Conservation (phyloP, 1,140 invertebrate genomes). For the Temnothorax curvispinosus region DNA sequence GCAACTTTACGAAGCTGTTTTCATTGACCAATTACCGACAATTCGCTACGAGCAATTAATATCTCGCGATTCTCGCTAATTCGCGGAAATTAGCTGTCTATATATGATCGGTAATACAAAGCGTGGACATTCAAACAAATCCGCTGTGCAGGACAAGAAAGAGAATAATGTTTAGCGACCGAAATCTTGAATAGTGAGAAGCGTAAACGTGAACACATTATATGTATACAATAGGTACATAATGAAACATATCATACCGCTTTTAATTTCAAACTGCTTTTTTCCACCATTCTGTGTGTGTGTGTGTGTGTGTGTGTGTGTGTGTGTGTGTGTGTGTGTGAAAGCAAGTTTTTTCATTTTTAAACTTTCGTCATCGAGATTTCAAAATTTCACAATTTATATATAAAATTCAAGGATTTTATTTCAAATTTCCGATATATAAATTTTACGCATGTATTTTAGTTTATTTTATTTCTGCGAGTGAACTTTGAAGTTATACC, state of each 20-base stretch:
- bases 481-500: constrained; percentile 7
- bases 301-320: too few species aligned
- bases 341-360: constrained; percentile 35
- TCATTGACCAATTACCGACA: not conserved
- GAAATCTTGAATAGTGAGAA: not conserved
- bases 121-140: constrained; percentile 16
- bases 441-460: constrained; percentile 9
- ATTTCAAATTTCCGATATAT: constrained; percentile 24
- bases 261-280: not conserved
- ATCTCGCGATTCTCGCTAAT: constrained; percentile 34
- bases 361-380: constrained; percentile 29
- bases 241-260: not conserved
- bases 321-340: too few species aligned
- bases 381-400: constrained; percentile 46
- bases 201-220: not conserved
- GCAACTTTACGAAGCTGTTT: not conserved
- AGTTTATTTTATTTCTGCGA: constrained; percentile 4
- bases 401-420: constrained; percentile 41
- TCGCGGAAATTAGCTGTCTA: constrained; percentile 24
- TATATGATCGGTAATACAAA: constrained; percentile 9
- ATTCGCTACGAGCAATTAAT: constrained; percentile 27
- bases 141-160: constrained; percentile 9
- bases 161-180: not conserved
- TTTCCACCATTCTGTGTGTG: not conserved
- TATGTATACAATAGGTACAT: not conserved